Conservation (phyloP, 2,113 vertebrate genomes). For the Dromas ardeola region DNA sequence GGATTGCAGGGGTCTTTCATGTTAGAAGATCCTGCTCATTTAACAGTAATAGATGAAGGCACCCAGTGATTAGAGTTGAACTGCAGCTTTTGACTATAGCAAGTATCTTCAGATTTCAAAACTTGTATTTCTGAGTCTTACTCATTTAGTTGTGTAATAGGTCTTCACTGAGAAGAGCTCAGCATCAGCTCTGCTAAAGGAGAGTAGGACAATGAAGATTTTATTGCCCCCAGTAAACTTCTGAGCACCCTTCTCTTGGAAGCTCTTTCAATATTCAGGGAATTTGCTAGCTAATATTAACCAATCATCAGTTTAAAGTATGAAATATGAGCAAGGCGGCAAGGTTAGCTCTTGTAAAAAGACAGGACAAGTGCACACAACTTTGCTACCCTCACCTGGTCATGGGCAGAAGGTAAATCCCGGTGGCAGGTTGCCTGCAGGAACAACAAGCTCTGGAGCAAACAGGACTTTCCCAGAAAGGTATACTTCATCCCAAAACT, state of each 20-base stretch:
- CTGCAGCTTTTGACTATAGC: background rate
- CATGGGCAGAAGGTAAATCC: background rate
- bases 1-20: fast-evolving
- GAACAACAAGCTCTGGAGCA: background rate
- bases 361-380: fast-evolving
- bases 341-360: background rate
- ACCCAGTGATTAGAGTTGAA: background rate
- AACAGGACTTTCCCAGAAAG: background rate
- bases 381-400: background rate
- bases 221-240: background rate
- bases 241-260: background rate
- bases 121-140: background rate
- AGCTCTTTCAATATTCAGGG: background rate
- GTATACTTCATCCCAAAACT: background rate
- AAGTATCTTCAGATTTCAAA: background rate
- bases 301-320: background rate
- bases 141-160: background rate
- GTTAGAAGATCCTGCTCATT: background rate
- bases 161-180: background rate
- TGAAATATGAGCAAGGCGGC: background rate
- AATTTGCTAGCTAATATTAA: background rate
- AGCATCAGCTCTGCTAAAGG: background rate
- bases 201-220: background rate
- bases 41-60: background rate
- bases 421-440: background rate